Conservation (phyloP, 1,140 invertebrate species). For the Parapsyche elsis region DNA sequence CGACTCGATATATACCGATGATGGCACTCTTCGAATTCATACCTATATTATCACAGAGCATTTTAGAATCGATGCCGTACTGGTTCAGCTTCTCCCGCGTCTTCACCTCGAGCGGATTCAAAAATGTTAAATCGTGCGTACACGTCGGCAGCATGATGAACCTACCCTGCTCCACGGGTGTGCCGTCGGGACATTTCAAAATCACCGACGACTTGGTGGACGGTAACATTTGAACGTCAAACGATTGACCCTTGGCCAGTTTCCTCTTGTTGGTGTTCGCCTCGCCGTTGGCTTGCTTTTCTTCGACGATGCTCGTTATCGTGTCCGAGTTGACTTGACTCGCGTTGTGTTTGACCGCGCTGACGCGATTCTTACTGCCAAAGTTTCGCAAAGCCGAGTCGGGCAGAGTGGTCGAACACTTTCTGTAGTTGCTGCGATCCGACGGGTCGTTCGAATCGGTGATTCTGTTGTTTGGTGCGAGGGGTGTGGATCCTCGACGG, state of each 20-base stretch:
- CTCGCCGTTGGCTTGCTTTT: constrained; percentile 49
- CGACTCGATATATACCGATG: constrained; percentile 65
- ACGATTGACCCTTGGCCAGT: constrained; percentile 59
- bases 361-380: constrained; percentile 46
- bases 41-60: constrained; percentile 60
- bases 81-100: constrained; percentile 61
- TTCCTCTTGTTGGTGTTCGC: constrained; percentile 36
- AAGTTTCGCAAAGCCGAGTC: constrained; percentile 49
- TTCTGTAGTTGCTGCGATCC: constrained; percentile 56
- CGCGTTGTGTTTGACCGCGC: constrained; percentile 38
- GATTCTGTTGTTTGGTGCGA: constrained; percentile 61
- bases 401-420: constrained; percentile 52
- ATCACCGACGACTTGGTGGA: constrained; percentile 54
- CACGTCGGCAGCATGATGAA: constrained; percentile 64
- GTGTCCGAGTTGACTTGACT: constrained; percentile 45
- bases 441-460: constrained; percentile 61
- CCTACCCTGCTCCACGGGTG: constrained; percentile 61
- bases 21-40: constrained; percentile 63
- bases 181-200: constrained; percentile 53
- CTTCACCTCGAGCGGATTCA: constrained; percentile 62
- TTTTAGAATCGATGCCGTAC: constrained; percentile 61
- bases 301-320: constrained; percentile 48
- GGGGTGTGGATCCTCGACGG: constrained; percentile 59
- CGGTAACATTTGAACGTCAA: constrained; percentile 59
- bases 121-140: constrained; percentile 60